A percentile compares a stretch with the other conserved stretches of the same genome.
Conservation (phyloP, 2,797 vertebrate species). For the Poliocrania exsul region DNA sequence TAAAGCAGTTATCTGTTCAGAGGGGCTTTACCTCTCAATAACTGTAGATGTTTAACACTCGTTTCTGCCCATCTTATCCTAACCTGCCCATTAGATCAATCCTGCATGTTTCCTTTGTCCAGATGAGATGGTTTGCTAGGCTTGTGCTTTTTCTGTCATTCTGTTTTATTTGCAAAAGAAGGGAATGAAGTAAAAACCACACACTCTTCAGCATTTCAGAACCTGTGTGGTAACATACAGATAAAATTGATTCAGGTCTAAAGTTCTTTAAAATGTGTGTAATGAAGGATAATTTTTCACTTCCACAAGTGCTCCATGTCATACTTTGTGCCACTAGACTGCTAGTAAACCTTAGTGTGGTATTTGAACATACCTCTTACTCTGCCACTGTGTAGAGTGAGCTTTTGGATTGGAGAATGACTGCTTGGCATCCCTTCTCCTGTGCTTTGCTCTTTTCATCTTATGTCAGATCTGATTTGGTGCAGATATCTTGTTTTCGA, state of each 20-base stretch:
- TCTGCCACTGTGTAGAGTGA: not conserved
- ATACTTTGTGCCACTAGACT: accelerated
- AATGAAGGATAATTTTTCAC: not conserved
- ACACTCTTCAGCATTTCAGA: not conserved
- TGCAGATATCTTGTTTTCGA: not conserved
- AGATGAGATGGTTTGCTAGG: not conserved
- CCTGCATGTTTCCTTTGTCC: not conserved
- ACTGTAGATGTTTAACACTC: not conserved
- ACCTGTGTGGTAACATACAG: not conserved
- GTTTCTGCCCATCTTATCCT: not conserved
- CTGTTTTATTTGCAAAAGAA: not conserved
- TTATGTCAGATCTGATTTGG: conserved; percentile 12
- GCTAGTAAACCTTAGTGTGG: not conserved
- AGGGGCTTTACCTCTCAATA: not conserved
- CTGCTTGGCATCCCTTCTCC: not conserved
- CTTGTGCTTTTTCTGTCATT: not conserved
- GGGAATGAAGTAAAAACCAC: not conserved
- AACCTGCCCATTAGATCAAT: not conserved
- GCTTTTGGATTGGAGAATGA: not conserved
- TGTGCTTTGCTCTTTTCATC: not conserved
- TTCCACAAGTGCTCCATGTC: not conserved
- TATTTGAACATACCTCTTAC: not conserved
- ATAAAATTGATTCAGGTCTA: not conserved
- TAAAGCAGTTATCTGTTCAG: not conserved
- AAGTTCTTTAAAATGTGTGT: not conserved